phyloP scores from a whole-genome alignment of 2,113 vertebrate genomes.

The Arenaria interpres region DNA sequence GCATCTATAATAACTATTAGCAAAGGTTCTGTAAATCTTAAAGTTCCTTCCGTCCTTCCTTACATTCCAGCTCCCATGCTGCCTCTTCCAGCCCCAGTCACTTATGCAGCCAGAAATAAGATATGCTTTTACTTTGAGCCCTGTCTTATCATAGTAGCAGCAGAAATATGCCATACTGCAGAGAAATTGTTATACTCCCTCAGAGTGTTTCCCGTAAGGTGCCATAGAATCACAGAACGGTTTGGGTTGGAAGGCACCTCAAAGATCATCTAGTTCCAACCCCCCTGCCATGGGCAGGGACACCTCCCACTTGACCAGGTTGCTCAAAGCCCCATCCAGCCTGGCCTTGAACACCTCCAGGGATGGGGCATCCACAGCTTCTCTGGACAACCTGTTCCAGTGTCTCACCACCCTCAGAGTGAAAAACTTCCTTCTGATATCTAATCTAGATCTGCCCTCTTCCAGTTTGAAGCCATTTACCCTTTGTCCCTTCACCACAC shows the following conservation, averaged over 20 bases:
- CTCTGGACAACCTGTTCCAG: not conserved
- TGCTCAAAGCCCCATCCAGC: not conserved
- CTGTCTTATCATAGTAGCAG: not conserved
- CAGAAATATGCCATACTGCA: not conserved
- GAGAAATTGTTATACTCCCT: not conserved
- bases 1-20: not conserved
- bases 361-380: not conserved
- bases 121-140: not conserved
- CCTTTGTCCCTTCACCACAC: not conserved
- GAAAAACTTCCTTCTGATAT: not conserved
- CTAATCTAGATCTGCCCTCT: not conserved
- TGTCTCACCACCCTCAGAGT: not conserved
- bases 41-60: not conserved
- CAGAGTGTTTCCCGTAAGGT: fast-evolving
- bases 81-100: not conserved
- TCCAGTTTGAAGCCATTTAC: not conserved
- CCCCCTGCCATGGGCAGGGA: not conserved
- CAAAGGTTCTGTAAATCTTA: not conserved
- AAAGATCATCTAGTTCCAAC: not conserved
- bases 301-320: not conserved
- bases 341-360: not conserved
- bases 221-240: not conserved
- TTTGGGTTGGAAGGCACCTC: not conserved
- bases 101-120: not conserved
- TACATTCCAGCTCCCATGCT: not conserved